These are phyloP conservation scores for Volucella bombylans DNA, from an alignment of 2,888 invertebrate genomes.

Conservation along the genomic window DNA sequence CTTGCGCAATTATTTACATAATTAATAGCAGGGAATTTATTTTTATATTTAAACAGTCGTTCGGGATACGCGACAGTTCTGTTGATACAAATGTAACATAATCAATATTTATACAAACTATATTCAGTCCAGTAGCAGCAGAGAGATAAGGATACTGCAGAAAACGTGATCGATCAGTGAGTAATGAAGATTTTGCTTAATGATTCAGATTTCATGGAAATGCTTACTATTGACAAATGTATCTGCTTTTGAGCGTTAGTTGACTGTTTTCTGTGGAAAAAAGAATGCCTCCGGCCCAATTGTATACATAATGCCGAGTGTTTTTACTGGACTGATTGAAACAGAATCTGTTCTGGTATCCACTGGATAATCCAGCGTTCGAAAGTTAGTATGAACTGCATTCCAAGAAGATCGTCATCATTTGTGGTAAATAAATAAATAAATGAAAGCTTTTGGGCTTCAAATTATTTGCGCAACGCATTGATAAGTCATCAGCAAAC, in stretches of 20 bases:
- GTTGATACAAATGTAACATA: slow-evolving; percentile 35
- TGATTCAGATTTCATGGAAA: slow-evolving; percentile 2
- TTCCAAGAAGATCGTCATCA: too few species aligned
- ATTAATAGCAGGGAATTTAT: slow-evolving; percentile 18
- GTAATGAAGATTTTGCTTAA: not conserved
- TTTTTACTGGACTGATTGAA: too few species aligned
- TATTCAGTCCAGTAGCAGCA: slow-evolving; percentile 17
- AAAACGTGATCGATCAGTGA: slow-evolving; percentile 8
- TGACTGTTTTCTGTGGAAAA: too few species aligned
- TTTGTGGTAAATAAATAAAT: too few species aligned
- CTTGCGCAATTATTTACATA: slow-evolving; percentile 48
- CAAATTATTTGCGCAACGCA: too few species aligned
- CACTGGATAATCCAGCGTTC: too few species aligned
- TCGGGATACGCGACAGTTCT: not conserved
- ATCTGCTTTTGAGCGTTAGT: not conserved
- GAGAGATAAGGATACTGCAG: slow-evolving; percentile 6
- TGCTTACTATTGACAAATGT: not conserved
- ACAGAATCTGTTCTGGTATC: too few species aligned
- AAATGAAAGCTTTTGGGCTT: too few species aligned
- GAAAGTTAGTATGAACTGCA: too few species aligned
- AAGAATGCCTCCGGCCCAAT: not conserved
- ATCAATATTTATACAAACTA: slow-evolving; percentile 32
- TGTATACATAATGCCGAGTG: too few species aligned
- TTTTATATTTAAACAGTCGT: not conserved
- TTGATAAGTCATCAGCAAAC: too few species aligned